Base-by-base conservation (phyloP, 2,113 vertebrate species). In the Zosterops pallidus region DNA sequence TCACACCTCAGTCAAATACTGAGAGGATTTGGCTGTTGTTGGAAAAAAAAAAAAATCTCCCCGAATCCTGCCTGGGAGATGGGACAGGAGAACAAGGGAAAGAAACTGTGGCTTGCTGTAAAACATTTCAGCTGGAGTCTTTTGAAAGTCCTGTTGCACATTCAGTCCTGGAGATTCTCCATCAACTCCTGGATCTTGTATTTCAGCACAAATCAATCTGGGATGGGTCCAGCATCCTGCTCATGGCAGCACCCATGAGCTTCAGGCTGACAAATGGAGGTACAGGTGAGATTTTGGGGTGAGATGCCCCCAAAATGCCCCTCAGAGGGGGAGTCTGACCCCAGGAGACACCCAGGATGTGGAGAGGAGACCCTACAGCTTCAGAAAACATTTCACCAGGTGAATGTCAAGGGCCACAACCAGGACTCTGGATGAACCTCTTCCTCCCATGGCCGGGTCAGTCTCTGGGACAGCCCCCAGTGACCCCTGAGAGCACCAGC, bases 361-460 rank as follows among this genome's bases (percentile, higher is more conserved):
- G 29, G 24, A 56, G 35, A 65, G 50, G 35, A 56, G 59, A 56
- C 29, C 15, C 50, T 49, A 29, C 12, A 47, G 50, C 50, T 49
- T n/a, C 82, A 49, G 69, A 14, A 65, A 74, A 41, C 4, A 12
- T 41, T 47, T 29, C 8, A 15, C 29, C 60, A 29, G n/a, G 18
- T n/a, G 41, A 28, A 7, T 39, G 23, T 6, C 1, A 3, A 11
- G n/a, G 19, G n/a, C n/a, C 69, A 29, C n/a, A 15, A 1, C 4
- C 69, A 24, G 70, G 9, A 2, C 12, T 56, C 12, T 56, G 50
- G 23, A 5, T 49, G 20, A 4, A 56, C 2, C 70, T 39, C 49
- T 55, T 14, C 41, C 28, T 37, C 3, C 26, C 28, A 0, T 6
- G 9, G 6, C 41, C 1, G 1, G n/a, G 50, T 41, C 3, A 4